phyloP scores from a whole-genome alignment of 2,113 vertebrate genomes.

The Rhipidura dahli region DNA sequence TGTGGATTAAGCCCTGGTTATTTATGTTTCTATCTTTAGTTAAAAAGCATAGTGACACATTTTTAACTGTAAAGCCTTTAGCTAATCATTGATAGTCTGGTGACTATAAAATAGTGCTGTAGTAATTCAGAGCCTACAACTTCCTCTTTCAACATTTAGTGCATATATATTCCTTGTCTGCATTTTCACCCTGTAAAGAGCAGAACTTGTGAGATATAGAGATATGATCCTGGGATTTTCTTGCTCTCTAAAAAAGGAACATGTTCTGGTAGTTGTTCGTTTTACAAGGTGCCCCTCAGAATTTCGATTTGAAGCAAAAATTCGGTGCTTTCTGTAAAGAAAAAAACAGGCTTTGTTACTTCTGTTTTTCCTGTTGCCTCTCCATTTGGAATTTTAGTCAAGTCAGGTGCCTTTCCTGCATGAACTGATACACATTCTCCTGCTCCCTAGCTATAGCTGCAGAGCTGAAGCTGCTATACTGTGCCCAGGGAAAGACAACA shows the following conservation, averaged over 20 bases:
- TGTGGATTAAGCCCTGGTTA: neutral
- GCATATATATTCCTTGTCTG: neutral
- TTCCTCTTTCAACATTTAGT: neutral
- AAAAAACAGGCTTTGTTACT: neutral
- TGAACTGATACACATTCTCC: neutral
- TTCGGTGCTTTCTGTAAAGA: neutral
- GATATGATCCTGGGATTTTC: neutral
- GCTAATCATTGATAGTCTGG: neutral
- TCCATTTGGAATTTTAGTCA: neutral
- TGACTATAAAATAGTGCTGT: neutral
- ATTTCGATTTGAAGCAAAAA: neutral
- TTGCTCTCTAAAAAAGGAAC: neutral
- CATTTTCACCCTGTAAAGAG: neutral
- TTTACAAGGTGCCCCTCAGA: neutral
- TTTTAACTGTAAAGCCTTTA: neutral
- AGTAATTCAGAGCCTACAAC: neutral
- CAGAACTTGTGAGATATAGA: neutral
- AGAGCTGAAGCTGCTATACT: neutral
- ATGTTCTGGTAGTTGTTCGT: neutral
- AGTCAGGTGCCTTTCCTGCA: neutral
- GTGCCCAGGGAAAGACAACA: neutral
- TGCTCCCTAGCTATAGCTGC: neutral
- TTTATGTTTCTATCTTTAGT: constrained; percentile 4
- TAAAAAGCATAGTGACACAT: neutral
- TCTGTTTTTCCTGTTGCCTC: neutral